These are phyloP conservation scores for Philypnodon macrostomus DNA, from an alignment of 2,797 vertebrate genomes.

Conservation along the genomic window DNA sequence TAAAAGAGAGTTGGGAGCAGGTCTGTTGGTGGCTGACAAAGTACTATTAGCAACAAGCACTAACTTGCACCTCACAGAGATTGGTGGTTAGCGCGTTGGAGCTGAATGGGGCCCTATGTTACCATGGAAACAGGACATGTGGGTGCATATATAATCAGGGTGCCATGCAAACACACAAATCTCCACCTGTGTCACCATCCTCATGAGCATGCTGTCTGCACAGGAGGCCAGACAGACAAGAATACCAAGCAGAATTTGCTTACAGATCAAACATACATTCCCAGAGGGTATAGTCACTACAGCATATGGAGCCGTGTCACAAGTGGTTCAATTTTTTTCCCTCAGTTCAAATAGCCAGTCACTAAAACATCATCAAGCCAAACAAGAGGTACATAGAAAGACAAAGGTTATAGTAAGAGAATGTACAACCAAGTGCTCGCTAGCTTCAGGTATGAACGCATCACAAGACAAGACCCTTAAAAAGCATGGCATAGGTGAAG, in stretches of 20 bases:
- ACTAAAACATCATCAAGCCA: conserved; percentile 59
- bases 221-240: conserved; percentile 21
- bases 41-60: conserved; percentile 27
- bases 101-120: conserved; percentile 37
- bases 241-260: conserved; percentile 9
- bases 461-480: too few species aligned
- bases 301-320: conserved; percentile 57
- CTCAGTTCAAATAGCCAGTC: conserved; percentile 13
- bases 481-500: too few species aligned
- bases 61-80: conserved; percentile 39
- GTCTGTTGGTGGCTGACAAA: conserved; percentile 22
- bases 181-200: conserved; percentile 42
- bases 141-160: conserved; percentile 42
- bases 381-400: conserved; percentile 38
- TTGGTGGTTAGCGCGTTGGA: conserved; percentile 22
- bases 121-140: conserved; percentile 65
- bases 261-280: conserved; percentile 27
- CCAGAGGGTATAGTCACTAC: conserved; percentile 27
- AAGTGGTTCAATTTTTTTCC: conserved; percentile 26
- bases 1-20: conserved; percentile 5
- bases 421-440: too few species aligned
- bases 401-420: conserved; percentile 39
- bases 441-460: too few species aligned
- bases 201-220: conserved; percentile 23
- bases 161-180: conserved; percentile 15